These are phyloP conservation scores for Nycticryphes semicollaris DNA, from an alignment of 2,113 vertebrate species.

Conservation along the genomic window DNA sequence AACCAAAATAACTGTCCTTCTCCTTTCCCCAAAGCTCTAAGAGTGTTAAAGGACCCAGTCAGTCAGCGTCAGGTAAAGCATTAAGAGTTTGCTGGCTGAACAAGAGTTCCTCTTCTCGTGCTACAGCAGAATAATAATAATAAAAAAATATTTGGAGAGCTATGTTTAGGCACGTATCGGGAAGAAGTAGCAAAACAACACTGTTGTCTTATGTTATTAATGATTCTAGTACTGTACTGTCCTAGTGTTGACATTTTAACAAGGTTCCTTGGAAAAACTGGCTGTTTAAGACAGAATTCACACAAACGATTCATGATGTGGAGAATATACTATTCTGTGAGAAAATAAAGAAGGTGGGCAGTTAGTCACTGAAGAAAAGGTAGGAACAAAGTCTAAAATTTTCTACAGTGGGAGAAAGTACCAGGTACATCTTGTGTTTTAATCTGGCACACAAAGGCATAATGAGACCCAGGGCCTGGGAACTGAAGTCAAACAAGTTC, in stretches of 20 bases:
- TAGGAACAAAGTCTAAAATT: not conserved
- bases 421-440: not conserved
- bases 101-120: not conserved
- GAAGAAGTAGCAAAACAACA: not conserved
- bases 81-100: not conserved
- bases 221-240: not conserved
- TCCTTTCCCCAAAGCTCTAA: not conserved
- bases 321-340: not conserved
- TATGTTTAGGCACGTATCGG: not conserved
- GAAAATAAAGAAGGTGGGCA: not conserved
- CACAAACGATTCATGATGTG: not conserved
- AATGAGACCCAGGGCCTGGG: not conserved
- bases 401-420: not conserved
- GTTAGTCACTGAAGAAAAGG: not conserved
- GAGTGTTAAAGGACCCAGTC: not conserved
- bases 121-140: not conserved
- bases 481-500: slow-evolving; percentile 10
- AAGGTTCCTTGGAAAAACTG: slow-evolving; percentile 33
- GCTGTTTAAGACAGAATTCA: not conserved
- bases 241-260: slow-evolving; percentile 50
- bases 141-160: not conserved
- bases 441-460: not conserved
- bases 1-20: not conserved
- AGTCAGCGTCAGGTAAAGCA: not conserved
- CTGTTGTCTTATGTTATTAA: not conserved